These are phyloP conservation scores for Calliphora vicina DNA, from an alignment of 1,140 invertebrate genomes.

Conservation along the genomic window DNA sequence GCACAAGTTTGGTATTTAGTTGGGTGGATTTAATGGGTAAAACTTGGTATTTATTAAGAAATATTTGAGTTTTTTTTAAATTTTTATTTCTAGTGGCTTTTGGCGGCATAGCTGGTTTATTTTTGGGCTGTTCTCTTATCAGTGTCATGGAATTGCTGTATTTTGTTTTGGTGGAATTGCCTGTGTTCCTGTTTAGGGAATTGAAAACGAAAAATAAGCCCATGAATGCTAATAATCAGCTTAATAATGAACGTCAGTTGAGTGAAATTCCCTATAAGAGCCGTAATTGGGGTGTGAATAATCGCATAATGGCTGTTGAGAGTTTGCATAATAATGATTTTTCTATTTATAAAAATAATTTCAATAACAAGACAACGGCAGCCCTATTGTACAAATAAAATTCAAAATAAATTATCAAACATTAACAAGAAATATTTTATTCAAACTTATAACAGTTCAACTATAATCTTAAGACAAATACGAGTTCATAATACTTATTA, in stretches of 20 bases:
- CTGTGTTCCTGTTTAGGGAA: conserved; percentile 40
- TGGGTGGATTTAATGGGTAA: conserved; percentile 60
- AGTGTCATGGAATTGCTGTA: conserved; percentile 77
- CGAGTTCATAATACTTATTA: too few species aligned
- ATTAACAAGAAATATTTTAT: too few species aligned
- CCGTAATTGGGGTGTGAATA: neutral
- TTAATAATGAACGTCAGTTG: neutral
- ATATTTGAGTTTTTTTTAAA: neutral
- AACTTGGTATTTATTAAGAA: too few species aligned
- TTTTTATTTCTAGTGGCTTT: conserved; percentile 68
- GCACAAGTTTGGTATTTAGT: conserved; percentile 58
- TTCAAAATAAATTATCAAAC: neutral
- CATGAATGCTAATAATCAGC: neutral
- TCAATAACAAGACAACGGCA: neutral
- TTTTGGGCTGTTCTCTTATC: conserved; percentile 76
- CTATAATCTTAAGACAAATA: too few species aligned
- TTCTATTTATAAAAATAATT: neutral
- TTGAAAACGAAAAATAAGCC: neutral
- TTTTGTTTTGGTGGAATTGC: conserved; percentile 69
- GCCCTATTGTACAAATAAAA: neutral
- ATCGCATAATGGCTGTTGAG: neutral
- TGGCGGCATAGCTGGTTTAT: conserved; percentile 77
- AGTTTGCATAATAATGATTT: neutral
- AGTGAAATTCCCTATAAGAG: neutral
- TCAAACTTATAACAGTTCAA: too few species aligned